A percentile compares a stretch with the other conserved stretches of the same genome.
Conservation (phyloP, 2,113 vertebrate genomes). For the Calcarius ornatus region DNA sequence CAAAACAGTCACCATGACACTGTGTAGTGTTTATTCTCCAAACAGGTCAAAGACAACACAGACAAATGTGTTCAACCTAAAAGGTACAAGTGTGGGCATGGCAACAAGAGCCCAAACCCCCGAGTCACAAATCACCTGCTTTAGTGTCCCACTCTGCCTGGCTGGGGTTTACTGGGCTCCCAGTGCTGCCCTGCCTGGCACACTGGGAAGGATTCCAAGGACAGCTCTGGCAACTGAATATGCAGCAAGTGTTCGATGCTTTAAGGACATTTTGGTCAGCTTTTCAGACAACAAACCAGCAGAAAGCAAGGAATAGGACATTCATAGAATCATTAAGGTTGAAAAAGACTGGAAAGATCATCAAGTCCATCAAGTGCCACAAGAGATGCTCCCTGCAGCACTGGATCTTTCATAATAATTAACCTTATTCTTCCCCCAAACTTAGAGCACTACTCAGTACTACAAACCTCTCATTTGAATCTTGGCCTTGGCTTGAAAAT, state of each 20-base stretch:
- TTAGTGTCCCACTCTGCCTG: background rate
- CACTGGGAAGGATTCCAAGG: background rate
- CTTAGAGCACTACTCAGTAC: background rate
- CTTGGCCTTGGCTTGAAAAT: background rate
- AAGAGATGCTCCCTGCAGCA: background rate
- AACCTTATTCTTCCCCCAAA: background rate
- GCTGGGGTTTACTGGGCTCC: background rate
- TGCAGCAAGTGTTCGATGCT: fast-evolving
- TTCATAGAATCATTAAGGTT: background rate
- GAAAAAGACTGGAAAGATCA: background rate
- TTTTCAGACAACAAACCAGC: background rate
- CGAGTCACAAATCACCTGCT: fast-evolving
- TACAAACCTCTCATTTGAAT: background rate
- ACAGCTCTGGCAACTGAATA: background rate
- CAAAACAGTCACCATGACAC: background rate
- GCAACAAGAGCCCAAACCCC: background rate
- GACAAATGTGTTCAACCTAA: background rate
- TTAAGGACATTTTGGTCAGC: background rate
- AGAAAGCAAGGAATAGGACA: background rate
- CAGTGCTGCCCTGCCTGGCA: background rate
- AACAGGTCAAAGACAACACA: background rate
- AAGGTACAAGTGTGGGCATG: background rate
- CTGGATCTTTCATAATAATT: background rate
- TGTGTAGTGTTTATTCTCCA: background rate
- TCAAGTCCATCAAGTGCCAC: background rate